A percentile compares a stretch with the other conserved stretches of the same genome.
These are phyloP conservation scores for Apocrypta bakeri DNA, from an alignment of 1,140 invertebrate genomes.

Conservation along the genomic window DNA sequence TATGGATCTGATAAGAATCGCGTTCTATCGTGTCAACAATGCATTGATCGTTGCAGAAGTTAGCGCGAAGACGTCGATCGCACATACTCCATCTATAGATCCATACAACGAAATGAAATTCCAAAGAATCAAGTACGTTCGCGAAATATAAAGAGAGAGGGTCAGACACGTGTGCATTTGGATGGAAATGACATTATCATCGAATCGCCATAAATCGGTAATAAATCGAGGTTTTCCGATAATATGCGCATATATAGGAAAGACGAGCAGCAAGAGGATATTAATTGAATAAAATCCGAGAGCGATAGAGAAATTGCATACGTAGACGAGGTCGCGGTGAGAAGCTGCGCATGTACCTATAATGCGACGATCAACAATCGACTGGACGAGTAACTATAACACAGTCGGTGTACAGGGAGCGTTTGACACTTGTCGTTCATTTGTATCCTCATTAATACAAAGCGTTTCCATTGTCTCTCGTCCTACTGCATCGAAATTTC, in stretches of 20 bases:
- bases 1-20: no score
- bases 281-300: constrained; percentile 9
- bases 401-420: background rate
- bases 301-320: background rate
- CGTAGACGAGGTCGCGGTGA: background rate
- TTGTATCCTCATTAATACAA: background rate
- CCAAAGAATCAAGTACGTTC: no score
- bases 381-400: background rate
- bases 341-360: background rate
- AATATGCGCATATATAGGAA: background rate
- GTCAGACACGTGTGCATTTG: no score
- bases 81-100: no score
- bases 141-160: no score
- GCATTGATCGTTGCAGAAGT: no score
- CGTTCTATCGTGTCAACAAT: no score
- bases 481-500: no score
- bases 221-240: constrained; percentile 12
- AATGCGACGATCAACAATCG: background rate
- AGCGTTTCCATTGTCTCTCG: no score
- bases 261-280: background rate
- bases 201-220: constrained; percentile 4
- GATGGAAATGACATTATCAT: background rate
- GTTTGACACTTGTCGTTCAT: background rate
- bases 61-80: no score
- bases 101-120: no score